phyloP scores from a whole-genome alignment of 2,888 invertebrate species.

The Caenorhabditis auriculariae region DNA sequence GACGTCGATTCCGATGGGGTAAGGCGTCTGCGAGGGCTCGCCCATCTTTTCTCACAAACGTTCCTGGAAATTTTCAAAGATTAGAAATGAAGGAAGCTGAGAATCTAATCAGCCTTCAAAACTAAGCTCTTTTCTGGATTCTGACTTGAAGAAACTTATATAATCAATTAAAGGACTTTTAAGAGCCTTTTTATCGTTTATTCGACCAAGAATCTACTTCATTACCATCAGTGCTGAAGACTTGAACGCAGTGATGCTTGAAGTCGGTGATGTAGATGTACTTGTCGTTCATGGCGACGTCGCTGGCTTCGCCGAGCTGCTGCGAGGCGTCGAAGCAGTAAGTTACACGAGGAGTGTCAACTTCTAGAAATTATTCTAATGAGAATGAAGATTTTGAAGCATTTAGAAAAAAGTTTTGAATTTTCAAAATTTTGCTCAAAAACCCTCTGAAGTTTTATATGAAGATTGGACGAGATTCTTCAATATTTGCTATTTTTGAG shows the following conservation, averaged over 20 bases:
- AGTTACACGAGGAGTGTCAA: conserved; percentile 34
- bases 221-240: conserved; percentile 51
- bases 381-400: too few relatives aligned
- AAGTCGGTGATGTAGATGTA: conserved; percentile 56
- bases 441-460: too few relatives aligned
- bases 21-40: conserved; percentile 54
- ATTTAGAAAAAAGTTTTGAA: not conserved
- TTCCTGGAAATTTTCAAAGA: conserved; percentile 29
- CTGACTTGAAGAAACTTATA: too few relatives aligned
- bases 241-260: conserved; percentile 55
- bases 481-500: too few relatives aligned
- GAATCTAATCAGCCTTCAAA: not conserved
- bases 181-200: too few relatives aligned
- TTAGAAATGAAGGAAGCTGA: too few relatives aligned
- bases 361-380: too few relatives aligned
- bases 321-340: conserved; percentile 44
- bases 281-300: conserved; percentile 53
- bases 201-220: too few relatives aligned
- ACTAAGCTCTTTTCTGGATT: too few relatives aligned
- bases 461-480: not conserved
- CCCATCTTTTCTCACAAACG: conserved; percentile 54
- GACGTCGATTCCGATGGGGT: conserved; percentile 57
- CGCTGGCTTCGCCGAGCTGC: conserved; percentile 48
- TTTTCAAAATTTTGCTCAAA: not conserved
- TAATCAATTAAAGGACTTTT: not conserved